Percentiles rank a stretch among this genome's conserved stretches.
These are phyloP conservation scores for Anagrus nilaparvatae DNA, from an alignment of 1,140 invertebrate species.

Conservation along the genomic window DNA sequence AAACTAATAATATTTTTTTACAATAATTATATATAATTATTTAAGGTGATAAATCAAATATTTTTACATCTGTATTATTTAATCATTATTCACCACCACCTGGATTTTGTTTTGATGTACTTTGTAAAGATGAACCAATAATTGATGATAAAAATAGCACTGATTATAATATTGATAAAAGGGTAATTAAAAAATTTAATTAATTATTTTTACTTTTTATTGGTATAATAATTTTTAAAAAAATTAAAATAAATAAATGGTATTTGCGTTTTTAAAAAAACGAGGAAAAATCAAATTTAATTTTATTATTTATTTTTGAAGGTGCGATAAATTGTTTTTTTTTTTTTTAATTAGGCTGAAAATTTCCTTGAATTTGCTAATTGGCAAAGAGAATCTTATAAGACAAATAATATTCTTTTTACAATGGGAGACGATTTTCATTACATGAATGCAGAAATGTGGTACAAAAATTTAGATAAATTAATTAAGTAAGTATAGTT, in stretches of 20 bases:
- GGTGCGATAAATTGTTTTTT: too few relatives aligned
- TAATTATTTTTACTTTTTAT: too few relatives aligned
- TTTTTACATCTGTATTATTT: constrained; percentile 59
- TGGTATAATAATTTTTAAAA: too few relatives aligned
- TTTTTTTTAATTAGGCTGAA: too few relatives aligned
- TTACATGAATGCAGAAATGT: constrained; percentile 70
- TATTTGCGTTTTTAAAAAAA: too few relatives aligned
- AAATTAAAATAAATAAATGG: too few relatives aligned
- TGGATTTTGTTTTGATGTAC: constrained; percentile 77
- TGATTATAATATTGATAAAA: constrained; percentile 55
- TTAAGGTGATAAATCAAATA: too few relatives aligned
- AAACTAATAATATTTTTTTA: not conserved
- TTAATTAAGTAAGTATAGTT: constrained; percentile 60
- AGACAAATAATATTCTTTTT: constrained; percentile 67
- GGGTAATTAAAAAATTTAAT: constrained; percentile 42
- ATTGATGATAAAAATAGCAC: constrained; percentile 57
- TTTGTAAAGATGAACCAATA: constrained; percentile 68
- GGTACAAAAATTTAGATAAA: constrained; percentile 82
- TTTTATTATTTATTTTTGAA: too few relatives aligned
- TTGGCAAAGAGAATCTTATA: constrained; percentile 44
- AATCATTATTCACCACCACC: constrained; percentile 69
- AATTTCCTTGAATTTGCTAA: constrained; percentile 17
- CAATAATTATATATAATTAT: too few relatives aligned
- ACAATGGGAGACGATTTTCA: constrained; percentile 92
- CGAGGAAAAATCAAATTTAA: too few relatives aligned